Conservation (phyloP, 2,888 invertebrate genomes). For the Busseola fusca region DNA sequence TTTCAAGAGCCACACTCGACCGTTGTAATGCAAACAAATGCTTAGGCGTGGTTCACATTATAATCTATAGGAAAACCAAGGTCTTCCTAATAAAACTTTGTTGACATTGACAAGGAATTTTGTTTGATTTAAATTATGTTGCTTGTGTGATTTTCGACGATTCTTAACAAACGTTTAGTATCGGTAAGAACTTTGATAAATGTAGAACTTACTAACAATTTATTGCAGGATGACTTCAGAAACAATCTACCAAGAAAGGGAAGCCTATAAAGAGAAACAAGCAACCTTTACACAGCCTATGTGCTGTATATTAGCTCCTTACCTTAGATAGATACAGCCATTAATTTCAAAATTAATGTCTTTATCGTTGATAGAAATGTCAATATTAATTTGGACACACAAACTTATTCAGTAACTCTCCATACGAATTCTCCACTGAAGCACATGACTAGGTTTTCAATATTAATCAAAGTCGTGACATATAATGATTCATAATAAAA, state of each 20-base stretch:
- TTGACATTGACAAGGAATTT: slow-evolving; percentile 54
- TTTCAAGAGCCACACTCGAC: slow-evolving; percentile 77
- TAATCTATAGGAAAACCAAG: slow-evolving; percentile 66
- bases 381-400: slow-evolving; percentile 9
- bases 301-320: neutral
- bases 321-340: neutral
- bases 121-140: slow-evolving; percentile 41
- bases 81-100: slow-evolving; percentile 62
- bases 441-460: slow-evolving; percentile 19
- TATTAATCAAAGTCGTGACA: slow-evolving; percentile 30
- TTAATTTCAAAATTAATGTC: no score
- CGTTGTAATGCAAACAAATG: slow-evolving; percentile 78
- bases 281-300: neutral
- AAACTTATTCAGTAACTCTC: neutral
- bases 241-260: neutral
- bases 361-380: no score
- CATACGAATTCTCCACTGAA: slow-evolving; percentile 11
- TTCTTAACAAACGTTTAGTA: neutral
- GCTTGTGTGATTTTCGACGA: slow-evolving; percentile 7
- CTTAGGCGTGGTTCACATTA: slow-evolving; percentile 70
- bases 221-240: neutral
- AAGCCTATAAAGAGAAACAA: neutral
- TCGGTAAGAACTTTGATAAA: neutral
- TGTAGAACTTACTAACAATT: neutral
- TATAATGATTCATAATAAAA: slow-evolving; percentile 34